Percentiles rank a stretch among this genome's conserved stretches.
Conservation (phyloP, 2,113 vertebrate species). For the Podarcis muralis region DNA sequence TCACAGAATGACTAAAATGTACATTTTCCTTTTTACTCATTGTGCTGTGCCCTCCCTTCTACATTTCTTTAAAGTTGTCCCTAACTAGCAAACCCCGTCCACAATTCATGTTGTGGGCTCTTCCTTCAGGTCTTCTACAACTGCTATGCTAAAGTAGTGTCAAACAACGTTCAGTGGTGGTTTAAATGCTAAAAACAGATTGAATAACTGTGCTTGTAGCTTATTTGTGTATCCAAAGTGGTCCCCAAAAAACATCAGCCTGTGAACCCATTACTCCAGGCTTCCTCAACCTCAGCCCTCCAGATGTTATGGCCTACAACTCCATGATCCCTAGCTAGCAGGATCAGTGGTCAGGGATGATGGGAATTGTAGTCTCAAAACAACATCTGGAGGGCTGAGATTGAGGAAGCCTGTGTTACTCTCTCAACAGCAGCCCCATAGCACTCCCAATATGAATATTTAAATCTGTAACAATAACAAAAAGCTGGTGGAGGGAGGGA, state of each 20-base stretch:
- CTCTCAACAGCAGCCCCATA: background rate
- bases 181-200: background rate
- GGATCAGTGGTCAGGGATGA: too few species aligned
- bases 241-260: background rate
- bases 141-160: slow-evolving; percentile 12
- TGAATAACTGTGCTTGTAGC: background rate
- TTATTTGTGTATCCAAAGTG: background rate
- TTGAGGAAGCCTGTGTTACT: too few species aligned
- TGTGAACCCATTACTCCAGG: background rate
- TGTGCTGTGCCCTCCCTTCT: slow-evolving; percentile 29
- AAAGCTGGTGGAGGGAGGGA: background rate
- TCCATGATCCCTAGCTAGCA: too few species aligned
- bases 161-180: background rate
- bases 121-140: slow-evolving; percentile 2
- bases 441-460: background rate
- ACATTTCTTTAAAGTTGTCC: slow-evolving; percentile 22
- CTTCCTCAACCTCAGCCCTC: too few species aligned
- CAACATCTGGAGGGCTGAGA: too few species aligned
- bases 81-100: background rate
- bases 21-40: slow-evolving; percentile 33
- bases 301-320: too few species aligned
- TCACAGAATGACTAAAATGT: slow-evolving; percentile 52
- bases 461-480: background rate
- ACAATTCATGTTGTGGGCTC: background rate
- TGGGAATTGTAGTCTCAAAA: too few species aligned